Conservation (phyloP, 2,888 invertebrate genomes). For the Troilus luridus region DNA sequence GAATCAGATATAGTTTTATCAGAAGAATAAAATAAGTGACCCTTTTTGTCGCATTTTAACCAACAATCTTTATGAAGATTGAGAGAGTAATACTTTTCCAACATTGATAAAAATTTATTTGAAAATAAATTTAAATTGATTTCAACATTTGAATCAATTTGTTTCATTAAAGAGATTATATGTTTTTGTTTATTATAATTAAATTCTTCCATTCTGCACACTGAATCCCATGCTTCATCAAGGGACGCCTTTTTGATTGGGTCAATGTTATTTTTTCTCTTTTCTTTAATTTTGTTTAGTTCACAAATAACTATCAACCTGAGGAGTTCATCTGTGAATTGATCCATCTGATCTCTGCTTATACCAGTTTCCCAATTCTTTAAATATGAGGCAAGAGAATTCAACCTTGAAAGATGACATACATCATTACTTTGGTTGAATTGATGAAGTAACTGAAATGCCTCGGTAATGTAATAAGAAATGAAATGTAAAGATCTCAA, state of each 20-base stretch:
- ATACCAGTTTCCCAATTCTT: not conserved
- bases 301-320: not conserved
- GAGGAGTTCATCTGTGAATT: conserved; percentile 19
- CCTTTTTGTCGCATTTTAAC: not conserved
- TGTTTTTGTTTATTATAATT: not conserved
- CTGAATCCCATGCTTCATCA: not conserved
- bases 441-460: not conserved
- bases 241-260: not conserved
- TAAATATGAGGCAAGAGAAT: not conserved
- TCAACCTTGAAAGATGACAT: not conserved
- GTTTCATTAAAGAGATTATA: not conserved
- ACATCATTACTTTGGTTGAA: not conserved
- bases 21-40: not conserved
- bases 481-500: not conserved
- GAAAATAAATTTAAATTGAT: not conserved
- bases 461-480: not conserved
- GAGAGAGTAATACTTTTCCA: not conserved
- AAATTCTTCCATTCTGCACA: not conserved
- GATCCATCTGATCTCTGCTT: conserved; percentile 33
- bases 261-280: not conserved
- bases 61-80: conserved; percentile 17
- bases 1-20: not conserved
- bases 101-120: not conserved
- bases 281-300: not conserved
- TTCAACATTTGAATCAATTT: not conserved